Evolutionary conservation across 2,797 vertebrate species (phyloP), one percentile per base, ranked within the genome.

Genomic region (Tangara arthus): DNA sequence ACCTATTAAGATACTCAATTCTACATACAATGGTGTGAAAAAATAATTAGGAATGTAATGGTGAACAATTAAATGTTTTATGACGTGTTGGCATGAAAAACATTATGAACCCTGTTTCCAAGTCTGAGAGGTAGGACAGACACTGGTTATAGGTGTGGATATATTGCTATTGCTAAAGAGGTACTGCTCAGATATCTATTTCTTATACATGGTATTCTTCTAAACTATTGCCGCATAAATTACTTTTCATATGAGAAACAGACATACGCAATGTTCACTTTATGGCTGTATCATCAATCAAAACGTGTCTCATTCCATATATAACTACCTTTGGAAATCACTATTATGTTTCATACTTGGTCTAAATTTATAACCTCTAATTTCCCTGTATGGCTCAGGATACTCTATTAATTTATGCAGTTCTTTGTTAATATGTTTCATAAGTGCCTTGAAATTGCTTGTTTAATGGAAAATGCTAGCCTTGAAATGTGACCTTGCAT

Each of bases 341-440:
- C 20, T 82, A 15, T 79, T 63, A 46, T 42, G 18, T 70, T 93
- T 79, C 23, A 63, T 70, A 19, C 19, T 84, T 79, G 18, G 24
- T 59, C 59, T 66, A 65, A 47, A 92, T 95, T 94, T 94, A 87
- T 71, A 68, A 73, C 6, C 37, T 89, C 87, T 95, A 85, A 80
- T 90, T 90, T 90, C 37, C 13, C 24, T 66, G 4, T 39, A 56
- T 56, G 15, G 12, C 12, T 92, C 41, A 70, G 34, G 63, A 52
- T 52, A 84, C 28, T 85, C 8, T 57, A 64, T 78, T 82, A 87
- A 87, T 95, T 95, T 91, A 84, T 66, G 39, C 4, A 46, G 32
- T 72, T 79, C n/a, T 89, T 87, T 87, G 39, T 90, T 94, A 84
- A 17, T 32, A 14, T 44, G 13, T 66, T 88, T 79, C 41, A 11